phyloP scores from a whole-genome alignment of 2,797 vertebrate species.

The Sebastes vulpes region DNA sequence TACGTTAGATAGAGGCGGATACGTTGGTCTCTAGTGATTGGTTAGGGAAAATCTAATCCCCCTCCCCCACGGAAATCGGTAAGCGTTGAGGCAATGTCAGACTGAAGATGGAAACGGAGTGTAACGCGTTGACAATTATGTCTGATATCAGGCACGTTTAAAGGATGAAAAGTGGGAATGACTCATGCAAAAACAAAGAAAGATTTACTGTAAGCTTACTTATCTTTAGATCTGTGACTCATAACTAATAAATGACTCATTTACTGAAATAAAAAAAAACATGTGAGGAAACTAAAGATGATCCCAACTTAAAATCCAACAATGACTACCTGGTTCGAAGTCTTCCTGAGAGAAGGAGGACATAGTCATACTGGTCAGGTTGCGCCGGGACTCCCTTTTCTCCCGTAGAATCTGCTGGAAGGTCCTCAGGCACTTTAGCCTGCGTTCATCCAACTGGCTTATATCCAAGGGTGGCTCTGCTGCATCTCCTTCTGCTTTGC shows the following conservation, averaged over 20 bases:
- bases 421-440: slow-evolving; percentile 91
- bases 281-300: neutral
- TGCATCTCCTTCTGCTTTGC: slow-evolving; percentile 33
- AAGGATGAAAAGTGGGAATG: neutral
- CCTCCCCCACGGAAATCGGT: neutral
- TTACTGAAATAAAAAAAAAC: neutral
- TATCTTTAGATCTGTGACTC: neutral
- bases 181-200: neutral
- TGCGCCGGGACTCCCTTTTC: slow-evolving; percentile 92
- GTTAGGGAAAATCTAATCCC: neutral
- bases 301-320: neutral
- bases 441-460: slow-evolving; percentile 87
- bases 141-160: neutral
- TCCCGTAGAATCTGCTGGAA: slow-evolving; percentile 95
- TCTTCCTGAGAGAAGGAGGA: slow-evolving; percentile 89
- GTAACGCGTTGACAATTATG: neutral
- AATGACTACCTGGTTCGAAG: slow-evolving; percentile 78
- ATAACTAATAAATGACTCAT: neutral
- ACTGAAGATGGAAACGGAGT: neutral
- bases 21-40: neutral
- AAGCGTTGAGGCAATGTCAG: neutral
- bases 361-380: slow-evolving; percentile 88
- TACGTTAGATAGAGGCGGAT: neutral
- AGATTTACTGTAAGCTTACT: neutral
- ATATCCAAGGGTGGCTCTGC: slow-evolving; percentile 43